Conservation (phyloP, 1,140 invertebrate species). For the Lamellibrachia luymesi region DNA sequence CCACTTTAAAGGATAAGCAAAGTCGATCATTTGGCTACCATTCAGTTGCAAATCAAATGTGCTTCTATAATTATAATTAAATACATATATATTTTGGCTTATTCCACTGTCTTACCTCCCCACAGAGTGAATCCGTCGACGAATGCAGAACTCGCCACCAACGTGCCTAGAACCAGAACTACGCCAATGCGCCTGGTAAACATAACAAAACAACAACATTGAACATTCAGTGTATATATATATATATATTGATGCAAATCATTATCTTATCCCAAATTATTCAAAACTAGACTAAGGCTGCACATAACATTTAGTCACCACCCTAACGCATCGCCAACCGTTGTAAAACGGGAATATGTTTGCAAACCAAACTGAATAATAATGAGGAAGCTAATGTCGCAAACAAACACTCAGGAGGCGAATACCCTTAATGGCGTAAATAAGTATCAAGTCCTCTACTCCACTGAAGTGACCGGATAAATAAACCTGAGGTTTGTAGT, state of each 20-base stretch:
- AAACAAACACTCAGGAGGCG: too few species aligned
- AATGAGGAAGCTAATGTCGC: too few species aligned
- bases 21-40: too few species aligned
- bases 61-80: too few species aligned
- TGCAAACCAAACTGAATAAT: too few species aligned
- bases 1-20: too few species aligned
- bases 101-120: not conserved
- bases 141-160: not conserved
- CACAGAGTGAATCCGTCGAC: not conserved
- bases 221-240: not conserved
- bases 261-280: not conserved
- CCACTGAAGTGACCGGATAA: not conserved
- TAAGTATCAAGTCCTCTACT: not conserved
- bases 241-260: not conserved
- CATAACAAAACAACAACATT: not conserved
- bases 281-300: not conserved
- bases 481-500: not conserved
- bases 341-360: too few species aligned
- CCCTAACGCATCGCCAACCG: not conserved
- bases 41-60: too few species aligned
- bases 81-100: not conserved
- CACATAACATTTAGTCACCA: not conserved
- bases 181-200: not conserved
- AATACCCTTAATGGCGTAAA: not conserved
- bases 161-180: not conserved